phyloP scores from a whole-genome alignment of 2,113 vertebrate species.

The Scatophagus argus region DNA sequence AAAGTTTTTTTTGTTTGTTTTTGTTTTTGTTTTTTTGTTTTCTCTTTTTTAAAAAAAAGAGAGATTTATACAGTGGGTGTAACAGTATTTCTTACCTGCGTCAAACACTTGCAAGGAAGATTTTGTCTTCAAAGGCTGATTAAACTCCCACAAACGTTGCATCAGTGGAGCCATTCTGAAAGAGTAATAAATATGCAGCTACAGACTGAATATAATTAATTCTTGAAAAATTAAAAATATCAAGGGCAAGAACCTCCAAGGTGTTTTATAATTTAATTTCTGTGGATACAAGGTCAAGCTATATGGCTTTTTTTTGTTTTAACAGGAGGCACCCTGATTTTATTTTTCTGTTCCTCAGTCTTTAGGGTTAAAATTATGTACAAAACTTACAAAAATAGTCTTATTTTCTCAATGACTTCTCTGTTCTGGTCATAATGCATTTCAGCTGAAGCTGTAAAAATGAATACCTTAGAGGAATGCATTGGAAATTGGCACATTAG shows the following conservation, averaged over 20 bases:
- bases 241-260: constrained; percentile 50
- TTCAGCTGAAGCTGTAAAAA: constrained; percentile 37
- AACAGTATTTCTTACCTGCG: neutral
- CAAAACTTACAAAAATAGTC: neutral
- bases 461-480: constrained; percentile 38
- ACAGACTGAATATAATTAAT: constrained; percentile 45
- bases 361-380: constrained; percentile 24
- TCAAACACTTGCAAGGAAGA: constrained; percentile 13
- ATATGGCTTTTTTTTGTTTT: constrained; percentile 27
- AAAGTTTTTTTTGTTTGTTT: constrained; percentile 12
- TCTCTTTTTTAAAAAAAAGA: no score
- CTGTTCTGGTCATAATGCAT: constrained; percentile 15
- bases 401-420: constrained; percentile 20
- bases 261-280: constrained; percentile 54
- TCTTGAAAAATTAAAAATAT: constrained; percentile 53
- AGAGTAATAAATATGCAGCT: constrained; percentile 36
- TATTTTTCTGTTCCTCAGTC: constrained; percentile 4
- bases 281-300: constrained; percentile 44
- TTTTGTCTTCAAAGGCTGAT: constrained; percentile 35
- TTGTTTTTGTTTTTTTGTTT: no score
- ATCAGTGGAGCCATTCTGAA: constrained; percentile 39
- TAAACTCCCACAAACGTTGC: constrained; percentile 43
- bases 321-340: constrained; percentile 36
- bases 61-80: neutral
- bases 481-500: constrained; percentile 55